Evolutionary conservation across 2,113 vertebrate species (phyloP).

Genomic region (Nothoprocta perdicaria): DNA sequence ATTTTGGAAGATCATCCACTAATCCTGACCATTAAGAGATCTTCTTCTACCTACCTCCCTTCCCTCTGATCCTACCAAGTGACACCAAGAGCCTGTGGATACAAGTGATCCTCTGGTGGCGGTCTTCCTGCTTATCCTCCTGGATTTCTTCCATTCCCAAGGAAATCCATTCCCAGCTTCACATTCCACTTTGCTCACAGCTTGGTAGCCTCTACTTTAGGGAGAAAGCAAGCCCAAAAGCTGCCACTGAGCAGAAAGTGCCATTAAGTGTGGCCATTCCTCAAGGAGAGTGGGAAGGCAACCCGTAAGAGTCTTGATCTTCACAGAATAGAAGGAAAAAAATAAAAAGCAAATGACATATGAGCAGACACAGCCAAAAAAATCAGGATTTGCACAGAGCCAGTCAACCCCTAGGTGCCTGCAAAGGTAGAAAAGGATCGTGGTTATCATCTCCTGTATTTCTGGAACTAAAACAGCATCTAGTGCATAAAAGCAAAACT

Average conservation of each 20-base stretch:
- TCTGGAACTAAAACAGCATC: not conserved
- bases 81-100: not conserved
- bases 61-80: not conserved
- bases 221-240: not conserved
- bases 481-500: not conserved
- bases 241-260: not conserved
- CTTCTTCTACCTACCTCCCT: not conserved
- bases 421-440: not conserved
- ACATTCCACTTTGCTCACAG: not conserved
- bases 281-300: not conserved
- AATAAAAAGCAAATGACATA: not conserved
- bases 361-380: not conserved
- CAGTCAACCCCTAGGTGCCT: not conserved
- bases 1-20: constrained; percentile 40
- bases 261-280: not conserved
- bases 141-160: not conserved
- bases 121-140: not conserved
- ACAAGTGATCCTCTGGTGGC: not conserved
- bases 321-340: not conserved
- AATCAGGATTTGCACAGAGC: not conserved
- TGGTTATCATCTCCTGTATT: not conserved
- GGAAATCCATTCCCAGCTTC: not conserved
- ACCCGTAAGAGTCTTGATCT: not conserved
- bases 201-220: not conserved
- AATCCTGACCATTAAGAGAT: constrained; percentile 2